Conservation (phyloP, 2,797 vertebrate genomes). For the Gadopsis bispinosus region DNA sequence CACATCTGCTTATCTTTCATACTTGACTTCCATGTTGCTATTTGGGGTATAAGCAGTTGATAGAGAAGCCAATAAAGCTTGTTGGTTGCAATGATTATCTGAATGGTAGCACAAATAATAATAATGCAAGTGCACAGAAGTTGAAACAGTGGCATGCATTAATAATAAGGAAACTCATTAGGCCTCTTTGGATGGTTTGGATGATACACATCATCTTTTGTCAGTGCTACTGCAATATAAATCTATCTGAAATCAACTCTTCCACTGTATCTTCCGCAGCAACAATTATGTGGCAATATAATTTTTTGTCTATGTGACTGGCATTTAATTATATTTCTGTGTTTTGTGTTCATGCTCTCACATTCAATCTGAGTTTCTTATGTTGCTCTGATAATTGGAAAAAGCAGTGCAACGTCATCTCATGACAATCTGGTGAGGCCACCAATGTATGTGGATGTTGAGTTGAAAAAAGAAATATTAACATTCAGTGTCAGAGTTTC, state of each 20-base stretch:
- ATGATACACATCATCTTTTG: conserved; percentile 52
- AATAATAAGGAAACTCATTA: conserved; percentile 56
- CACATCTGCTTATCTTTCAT: conserved; percentile 43
- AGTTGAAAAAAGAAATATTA: conserved; percentile 52
- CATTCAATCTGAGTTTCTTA: conserved; percentile 49
- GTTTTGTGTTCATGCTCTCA: conserved; percentile 36
- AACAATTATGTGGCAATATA: conserved; percentile 36
- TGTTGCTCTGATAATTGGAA: conserved; percentile 58
- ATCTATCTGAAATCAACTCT: conserved; percentile 42
- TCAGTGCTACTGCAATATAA: conserved; percentile 22
- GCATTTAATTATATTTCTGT: conserved; percentile 67
- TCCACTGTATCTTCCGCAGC: conserved; percentile 21
- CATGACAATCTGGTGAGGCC: conserved; percentile 27
- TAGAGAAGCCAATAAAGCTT: conserved; percentile 19
- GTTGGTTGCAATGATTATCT: conserved; percentile 41
- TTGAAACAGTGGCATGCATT: conserved; percentile 30
- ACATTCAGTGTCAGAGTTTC: conserved; percentile 18
- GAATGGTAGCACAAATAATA: conserved; percentile 35
- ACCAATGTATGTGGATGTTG: conserved; percentile 38
- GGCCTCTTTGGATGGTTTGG: conserved; percentile 46
- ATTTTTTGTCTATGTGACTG: conserved; percentile 48
- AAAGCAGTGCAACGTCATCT: conserved; percentile 55
- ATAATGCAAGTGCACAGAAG: conserved; percentile 42
- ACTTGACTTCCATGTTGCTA: conserved; percentile 42
- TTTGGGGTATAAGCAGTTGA: conserved; percentile 35